Base-by-base conservation (phyloP, 2,797 vertebrate genomes). In the Coracias cyanogaster region DNA sequence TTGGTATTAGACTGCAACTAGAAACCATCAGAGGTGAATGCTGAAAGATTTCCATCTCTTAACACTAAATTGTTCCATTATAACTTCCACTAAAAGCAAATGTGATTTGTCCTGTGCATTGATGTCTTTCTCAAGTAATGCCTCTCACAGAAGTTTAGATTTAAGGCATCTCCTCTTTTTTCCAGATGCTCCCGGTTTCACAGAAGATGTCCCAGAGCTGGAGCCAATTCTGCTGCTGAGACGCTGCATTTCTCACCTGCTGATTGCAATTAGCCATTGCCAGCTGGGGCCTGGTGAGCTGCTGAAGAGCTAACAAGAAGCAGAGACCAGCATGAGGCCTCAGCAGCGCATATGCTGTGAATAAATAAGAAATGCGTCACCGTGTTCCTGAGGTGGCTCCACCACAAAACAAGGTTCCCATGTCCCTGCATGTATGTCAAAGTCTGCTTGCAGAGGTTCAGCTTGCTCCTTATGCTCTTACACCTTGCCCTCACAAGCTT, bases 201-300 rank as follows among this genome's bases (percentile, higher is more conserved):
- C 94, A 97, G 93, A 95, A 92, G 41, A 31, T 61, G 61, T 97
- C 89, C 70, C 87, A 94, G 89, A 76, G 51, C 46, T 95, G 73
- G 82, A 96, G 86, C 83, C 91, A 94, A 90, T 97, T 97, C 92
- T 15, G 20, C 97, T 97, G 96, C 86, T 82, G 96, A 96, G 96
- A 95, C 15, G 45, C 92, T 96, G 93, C 91, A 91, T 96, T 97
- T 98, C 96, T 96, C 97, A 98, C 96, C 97, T 97, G 97, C 97
- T 98, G 96, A 96, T 93, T 96, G 95, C 97, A 98, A 98, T 98
- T 97, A 97, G 95, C 96, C 81, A 91, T 87, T 77, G 67, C 96
- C 96, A 97, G 94, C 97, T 97, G 97, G 93, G 86, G 60, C 90
- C 93, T 97, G 93, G 93, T 86, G 93, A 94, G 85, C 91, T 97